Evolutionary conservation across 2,113 vertebrate genomes (phyloP), one percentile per base, ranked within the genome.

Genomic region (Romanogobio albipinnatus): DNA sequence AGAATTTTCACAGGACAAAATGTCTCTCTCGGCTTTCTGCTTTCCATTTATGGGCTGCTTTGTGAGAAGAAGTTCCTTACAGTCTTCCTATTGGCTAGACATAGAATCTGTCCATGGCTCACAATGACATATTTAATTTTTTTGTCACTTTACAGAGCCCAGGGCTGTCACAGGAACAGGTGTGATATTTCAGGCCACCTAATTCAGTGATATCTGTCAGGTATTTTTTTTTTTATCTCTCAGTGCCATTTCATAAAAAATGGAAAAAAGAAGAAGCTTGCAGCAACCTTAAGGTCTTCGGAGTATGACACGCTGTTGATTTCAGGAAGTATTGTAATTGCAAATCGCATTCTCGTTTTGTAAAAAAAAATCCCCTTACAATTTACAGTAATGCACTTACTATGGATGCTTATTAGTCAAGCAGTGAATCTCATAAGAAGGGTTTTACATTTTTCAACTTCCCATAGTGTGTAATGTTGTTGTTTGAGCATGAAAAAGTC

Each of bases 161-260:
- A 24, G 11, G 70, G 70, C 70, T 45, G 22, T 73, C 43, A 24
- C 11, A 13, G 43, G 1, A 22, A 73, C 22, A 73, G 17, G 70
- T 73, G 70, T 73, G 43, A 47, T 73, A 73, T 73, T 73, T 73
- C 70, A 73, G 43, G 43, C 47, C 10, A 26, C n/a, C 4, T 73
- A 73, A 73, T 73, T 26, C 22, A 45, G 43, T 73, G 22, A 73
- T n/a, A 24, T 73, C 19, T 22, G 66, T 43, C 66, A 43, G 22
- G 6, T 4, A 24, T 61, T 47, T 1, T n/a, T n/a, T 36, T 73
- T n/a, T 45, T 1, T 5, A 29, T 39, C 39, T 39, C 10, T 13
- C 10, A 14, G 39, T 71, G 39, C 10, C 36, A 45, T 73, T 47
- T 39, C n/a, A 47, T 47, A 9, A 66, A 45, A 45, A 45, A n/a